phyloP scores from a whole-genome alignment of 1,140 invertebrate species.

The Pseudoatta argentina region DNA sequence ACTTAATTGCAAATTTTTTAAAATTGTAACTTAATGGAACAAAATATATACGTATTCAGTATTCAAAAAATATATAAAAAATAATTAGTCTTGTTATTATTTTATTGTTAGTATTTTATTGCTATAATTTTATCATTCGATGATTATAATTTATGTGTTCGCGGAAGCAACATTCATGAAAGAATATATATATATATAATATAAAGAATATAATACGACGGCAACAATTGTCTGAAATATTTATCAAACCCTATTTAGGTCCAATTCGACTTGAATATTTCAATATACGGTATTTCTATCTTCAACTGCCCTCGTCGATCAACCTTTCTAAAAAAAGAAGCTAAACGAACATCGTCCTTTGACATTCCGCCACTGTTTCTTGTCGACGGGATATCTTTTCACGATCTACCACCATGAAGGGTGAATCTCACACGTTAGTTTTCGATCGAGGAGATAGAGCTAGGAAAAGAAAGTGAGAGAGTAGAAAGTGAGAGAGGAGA shows the following conservation, averaged over 20 bases:
- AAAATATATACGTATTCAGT: too few species aligned
- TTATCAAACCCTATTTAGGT: conserved; percentile 6
- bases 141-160: neutral
- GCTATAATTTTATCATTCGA: neutral
- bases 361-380: conserved; percentile 38
- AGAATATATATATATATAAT: too few species aligned
- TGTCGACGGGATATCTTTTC: conserved; percentile 61
- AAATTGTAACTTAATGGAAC: too few species aligned
- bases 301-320: neutral
- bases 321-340: conserved; percentile 29
- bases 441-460: neutral
- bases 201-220: neutral
- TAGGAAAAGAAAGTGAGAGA: neutral
- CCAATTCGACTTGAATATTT: conserved; percentile 15
- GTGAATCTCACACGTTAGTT: conserved; percentile 42
- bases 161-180: too few species aligned
- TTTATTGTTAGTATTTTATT: too few species aligned
- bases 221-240: conserved; percentile 24
- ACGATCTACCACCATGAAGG: conserved; percentile 41
- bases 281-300: conserved; percentile 23
- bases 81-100: too few species aligned
- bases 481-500: neutral
- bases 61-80: too few species aligned
- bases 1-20: too few species aligned
- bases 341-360: conserved; percentile 19